These are phyloP conservation scores for Drosophila rubida DNA, from an alignment of 2,888 invertebrate species.

Conservation along the genomic window DNA sequence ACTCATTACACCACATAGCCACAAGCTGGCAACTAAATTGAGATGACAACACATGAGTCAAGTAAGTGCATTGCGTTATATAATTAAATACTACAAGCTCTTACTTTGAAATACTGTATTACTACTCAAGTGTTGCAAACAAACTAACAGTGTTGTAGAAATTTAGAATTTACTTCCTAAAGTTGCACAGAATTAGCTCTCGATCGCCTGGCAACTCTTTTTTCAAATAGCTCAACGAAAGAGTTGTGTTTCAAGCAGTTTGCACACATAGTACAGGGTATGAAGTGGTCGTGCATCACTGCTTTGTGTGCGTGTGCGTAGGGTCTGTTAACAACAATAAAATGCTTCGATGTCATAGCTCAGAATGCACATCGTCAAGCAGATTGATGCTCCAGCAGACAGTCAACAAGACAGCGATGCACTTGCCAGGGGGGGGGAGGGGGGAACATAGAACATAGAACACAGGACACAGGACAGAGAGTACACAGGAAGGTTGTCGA, in stretches of 20 bases:
- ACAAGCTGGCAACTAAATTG: neutral
- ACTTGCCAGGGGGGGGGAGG: neutral
- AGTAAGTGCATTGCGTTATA: neutral
- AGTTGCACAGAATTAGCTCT: no score
- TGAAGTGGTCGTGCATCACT: conserved; percentile 2
- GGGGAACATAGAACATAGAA: neutral
- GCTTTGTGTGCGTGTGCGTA: conserved; percentile 24
- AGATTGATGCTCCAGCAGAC: conserved; percentile 62
- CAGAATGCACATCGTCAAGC: conserved; percentile 59
- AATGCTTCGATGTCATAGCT: conserved; percentile 76
- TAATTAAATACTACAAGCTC: no score
- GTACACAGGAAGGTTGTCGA: conserved; percentile 29
- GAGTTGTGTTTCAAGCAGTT: neutral
- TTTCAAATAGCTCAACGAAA: neutral
- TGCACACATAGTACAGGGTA: conserved; percentile 4
- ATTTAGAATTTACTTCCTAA: no score
- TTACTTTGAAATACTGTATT: no score
- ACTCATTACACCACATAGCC: no score
- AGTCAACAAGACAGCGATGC: neutral
- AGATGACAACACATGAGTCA: neutral
- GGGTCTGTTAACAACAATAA: conserved; percentile 73
- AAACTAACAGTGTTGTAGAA: no score
- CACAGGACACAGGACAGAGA: neutral
- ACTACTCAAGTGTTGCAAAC: no score
- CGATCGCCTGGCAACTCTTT: no score